Percentiles rank a stretch among this genome's conserved stretches.
phyloP scores from a whole-genome alignment of 1,140 invertebrate species.

The Samia ricini region DNA sequence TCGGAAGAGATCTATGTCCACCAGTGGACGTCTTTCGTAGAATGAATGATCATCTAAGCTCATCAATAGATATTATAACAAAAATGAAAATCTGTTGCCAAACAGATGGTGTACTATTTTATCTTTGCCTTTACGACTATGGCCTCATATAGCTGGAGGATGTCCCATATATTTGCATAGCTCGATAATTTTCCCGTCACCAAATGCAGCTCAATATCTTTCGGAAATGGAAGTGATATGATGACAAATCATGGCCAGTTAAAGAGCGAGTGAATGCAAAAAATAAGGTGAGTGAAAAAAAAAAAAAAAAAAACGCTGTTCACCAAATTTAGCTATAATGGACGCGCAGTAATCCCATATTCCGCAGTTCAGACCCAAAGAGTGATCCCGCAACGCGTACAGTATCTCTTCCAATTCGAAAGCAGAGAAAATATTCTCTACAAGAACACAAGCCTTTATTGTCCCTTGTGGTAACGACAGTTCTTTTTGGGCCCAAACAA shows the following conservation, averaged over 20 bases:
- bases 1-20: too few relatives aligned
- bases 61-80: too few relatives aligned
- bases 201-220: too few relatives aligned
- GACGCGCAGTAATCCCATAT: conserved; percentile 88
- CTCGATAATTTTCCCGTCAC: too few relatives aligned
- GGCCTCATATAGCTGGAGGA: too few relatives aligned
- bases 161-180: too few relatives aligned
- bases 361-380: conserved; percentile 85
- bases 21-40: too few relatives aligned
- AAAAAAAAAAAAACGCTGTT: conserved; percentile 25
- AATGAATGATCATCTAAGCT: too few relatives aligned
- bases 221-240: too few relatives aligned
- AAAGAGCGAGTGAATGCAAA: background rate
- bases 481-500: conserved; percentile 81
- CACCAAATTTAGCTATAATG: conserved; percentile 84
- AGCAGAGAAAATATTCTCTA: conserved; percentile 84
- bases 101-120: too few relatives aligned
- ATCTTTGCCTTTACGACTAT: too few relatives aligned
- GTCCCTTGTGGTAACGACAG: conserved; percentile 79
- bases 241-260: background rate
- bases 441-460: conserved; percentile 86
- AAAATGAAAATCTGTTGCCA: too few relatives aligned
- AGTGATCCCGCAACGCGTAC: conserved; percentile 82
- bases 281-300: conserved; percentile 3
- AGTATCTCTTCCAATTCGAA: conserved; percentile 86